Base-by-base conservation (phyloP, 92 coral and sea anemone species). In the Phenganax stokvisi region DNA sequence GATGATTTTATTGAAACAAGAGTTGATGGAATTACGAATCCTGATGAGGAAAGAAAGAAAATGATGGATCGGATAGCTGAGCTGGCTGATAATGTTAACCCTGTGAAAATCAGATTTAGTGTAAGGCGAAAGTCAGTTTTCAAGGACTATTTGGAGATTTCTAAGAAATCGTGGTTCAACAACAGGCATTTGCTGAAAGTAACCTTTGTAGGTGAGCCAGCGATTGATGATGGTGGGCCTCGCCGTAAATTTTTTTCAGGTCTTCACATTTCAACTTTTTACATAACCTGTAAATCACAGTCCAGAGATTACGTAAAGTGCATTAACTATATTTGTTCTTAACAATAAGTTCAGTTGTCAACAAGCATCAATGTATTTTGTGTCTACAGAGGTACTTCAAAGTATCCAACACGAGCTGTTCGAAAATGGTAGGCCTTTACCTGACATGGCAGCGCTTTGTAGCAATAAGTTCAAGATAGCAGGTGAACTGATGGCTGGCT, bases 161-260 rank as follows among this genome's bases (percentile, higher is more conserved):
- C 89, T 71, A 87, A 82, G 79, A 89, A 89, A 61, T 78, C 85
- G 79, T 89, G 92, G 90, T 87, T 87, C 75, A 87, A 85, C 47
- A 72, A 84, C 55, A 83, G 77, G 69, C 69, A n/a, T 16, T 17
- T 80, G 73, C 84, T 87, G 30, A 87, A 90, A 75, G 85, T 90
- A 12, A 87, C 85, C 29, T 87, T 89, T 71, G 51, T 74, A 71
- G 92, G 87, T 25, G 89, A 89, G 79, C 87, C 89, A 12, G 88
- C 90, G 10, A 74, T 89, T 5, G 92, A 87, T 82, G 92, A 85
- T 81, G 94, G 94, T 57, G 94, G 91, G 57, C 90, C 93, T 13
- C 73, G 57, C 10, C 77, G 89, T 53, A 89, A 90, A 82, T 90
- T 90, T 76, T 86, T 88, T 44, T 79, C 93, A 88, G 93, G 91